phyloP scores from a whole-genome alignment of 1,140 invertebrate species.

The Lethrus apterus region DNA sequence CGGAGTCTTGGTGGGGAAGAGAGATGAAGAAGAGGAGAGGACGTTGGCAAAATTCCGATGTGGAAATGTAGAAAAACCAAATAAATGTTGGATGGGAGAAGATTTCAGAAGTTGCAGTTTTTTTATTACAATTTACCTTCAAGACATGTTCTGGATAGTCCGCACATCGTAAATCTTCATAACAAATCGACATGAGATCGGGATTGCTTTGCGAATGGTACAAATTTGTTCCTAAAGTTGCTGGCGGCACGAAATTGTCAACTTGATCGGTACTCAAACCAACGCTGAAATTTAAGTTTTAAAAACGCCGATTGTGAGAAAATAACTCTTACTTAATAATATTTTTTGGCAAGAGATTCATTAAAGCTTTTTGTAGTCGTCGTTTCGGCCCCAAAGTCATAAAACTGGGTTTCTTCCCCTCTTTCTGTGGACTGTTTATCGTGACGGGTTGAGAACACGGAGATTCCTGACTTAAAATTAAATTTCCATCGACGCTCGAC shows the following conservation, averaged over 20 bases:
- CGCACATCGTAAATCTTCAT: slow-evolving; percentile 62
- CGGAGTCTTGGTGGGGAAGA: no score
- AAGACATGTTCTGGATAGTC: slow-evolving; percentile 96
- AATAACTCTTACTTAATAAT: slow-evolving; percentile 56
- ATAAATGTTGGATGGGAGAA: no score
- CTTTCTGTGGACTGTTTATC: slow-evolving; percentile 39
- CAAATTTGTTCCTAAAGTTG: slow-evolving; percentile 42
- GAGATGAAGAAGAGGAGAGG: no score
- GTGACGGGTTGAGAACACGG: slow-evolving; percentile 38
- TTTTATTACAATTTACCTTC: no score
- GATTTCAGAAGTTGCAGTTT: no score
- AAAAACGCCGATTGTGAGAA: not conserved
- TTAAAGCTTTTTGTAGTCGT: slow-evolving; percentile 78
- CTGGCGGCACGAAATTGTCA: slow-evolving; percentile 34
- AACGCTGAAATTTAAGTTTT: slow-evolving; percentile 24
- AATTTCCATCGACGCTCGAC: slow-evolving; percentile 53
- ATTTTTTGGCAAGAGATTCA: slow-evolving; percentile 83
- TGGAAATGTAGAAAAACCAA: no score
- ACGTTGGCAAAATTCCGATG: no score
- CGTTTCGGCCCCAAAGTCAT: slow-evolving; percentile 82
- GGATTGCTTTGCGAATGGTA: slow-evolving; percentile 88
- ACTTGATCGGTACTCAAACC: slow-evolving; percentile 36
- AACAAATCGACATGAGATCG: slow-evolving; percentile 75
- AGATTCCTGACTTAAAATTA: slow-evolving; percentile 30
- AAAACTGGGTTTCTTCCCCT: slow-evolving; percentile 56